Evolutionary conservation across 2,888 invertebrate genomes (phyloP).

Genomic region (Sialis lutaria): DNA sequence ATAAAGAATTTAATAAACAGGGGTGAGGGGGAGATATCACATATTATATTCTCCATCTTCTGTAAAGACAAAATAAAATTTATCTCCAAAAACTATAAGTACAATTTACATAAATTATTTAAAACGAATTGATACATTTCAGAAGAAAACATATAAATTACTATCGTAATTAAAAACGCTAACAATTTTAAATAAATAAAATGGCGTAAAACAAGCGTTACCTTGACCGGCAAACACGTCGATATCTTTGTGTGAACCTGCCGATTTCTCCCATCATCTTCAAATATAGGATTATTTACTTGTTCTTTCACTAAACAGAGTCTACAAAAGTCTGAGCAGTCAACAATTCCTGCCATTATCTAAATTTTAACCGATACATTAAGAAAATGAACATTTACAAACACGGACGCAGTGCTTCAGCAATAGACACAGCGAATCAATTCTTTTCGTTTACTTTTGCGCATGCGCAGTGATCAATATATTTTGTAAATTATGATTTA

Average conservation of each 20-base stretch:
- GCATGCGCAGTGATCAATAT: neutral
- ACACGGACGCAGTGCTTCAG: neutral
- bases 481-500: too few species aligned
- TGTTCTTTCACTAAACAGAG: constrained; percentile 27
- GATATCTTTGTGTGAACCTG: constrained; percentile 50
- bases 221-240: constrained; percentile 57
- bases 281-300: constrained; percentile 51
- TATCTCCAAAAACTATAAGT: too few species aligned
- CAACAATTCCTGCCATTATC: constrained; percentile 23
- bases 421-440: neutral
- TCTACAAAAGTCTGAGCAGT: constrained; percentile 24
- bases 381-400: neutral
- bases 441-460: neutral
- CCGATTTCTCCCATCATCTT: constrained; percentile 41
- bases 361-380: neutral
- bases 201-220: constrained; percentile 25
- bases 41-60: too few species aligned
- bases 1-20: too few species aligned
- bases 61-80: too few species aligned
- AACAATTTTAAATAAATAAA: neutral
- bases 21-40: too few species aligned
- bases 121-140: too few species aligned
- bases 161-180: too few species aligned
- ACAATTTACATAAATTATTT: too few species aligned
- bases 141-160: too few species aligned